A percentile compares a stretch with the other conserved stretches of the same genome.
Conservation (phyloP, 2,888 invertebrate genomes). For the Erebia epiphron region DNA sequence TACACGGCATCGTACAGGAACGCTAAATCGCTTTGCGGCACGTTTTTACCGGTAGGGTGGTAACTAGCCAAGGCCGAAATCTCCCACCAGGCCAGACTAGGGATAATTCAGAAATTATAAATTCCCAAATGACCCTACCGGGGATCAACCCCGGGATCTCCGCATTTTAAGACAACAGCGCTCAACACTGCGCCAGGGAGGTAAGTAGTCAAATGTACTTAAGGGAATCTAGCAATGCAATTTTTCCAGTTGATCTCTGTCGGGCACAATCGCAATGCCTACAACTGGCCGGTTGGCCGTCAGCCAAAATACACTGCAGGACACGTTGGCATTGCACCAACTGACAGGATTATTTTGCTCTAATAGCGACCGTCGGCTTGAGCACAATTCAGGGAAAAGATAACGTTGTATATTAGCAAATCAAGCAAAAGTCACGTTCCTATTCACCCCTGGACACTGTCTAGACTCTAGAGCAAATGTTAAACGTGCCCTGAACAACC, state of each 20-base stretch:
- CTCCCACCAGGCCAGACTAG: too few relatives aligned
- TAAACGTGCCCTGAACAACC: background rate
- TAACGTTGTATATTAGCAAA: constrained; percentile 25
- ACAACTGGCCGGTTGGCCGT: constrained; percentile 68
- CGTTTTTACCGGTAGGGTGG: too few relatives aligned
- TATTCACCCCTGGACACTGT: constrained; percentile 13
- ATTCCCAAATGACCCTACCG: too few relatives aligned
- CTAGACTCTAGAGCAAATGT: constrained; percentile 10
- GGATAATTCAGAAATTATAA: too few relatives aligned
- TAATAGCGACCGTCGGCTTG: constrained; percentile 39
- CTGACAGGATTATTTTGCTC: constrained; percentile 45
- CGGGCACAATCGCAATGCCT: constrained; percentile 45
- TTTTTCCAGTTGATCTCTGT: constrained; percentile 39
- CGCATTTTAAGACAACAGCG: too few relatives aligned
- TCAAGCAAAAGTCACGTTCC: constrained; percentile 19
- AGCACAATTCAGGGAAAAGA: constrained; percentile 20
- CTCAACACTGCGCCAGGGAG: too few relatives aligned
- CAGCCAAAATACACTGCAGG: constrained; percentile 60
- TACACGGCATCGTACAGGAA: too few relatives aligned
- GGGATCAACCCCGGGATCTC: too few relatives aligned
- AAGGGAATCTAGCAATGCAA: constrained; percentile 18
- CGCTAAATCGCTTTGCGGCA: too few relatives aligned
- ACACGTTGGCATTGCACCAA: constrained; percentile 63
- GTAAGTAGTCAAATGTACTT: too few relatives aligned
- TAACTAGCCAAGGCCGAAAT: too few relatives aligned